Conservation (phyloP, 53 echinoderm and acorn worm species). For the Antedon mediterranea region DNA sequence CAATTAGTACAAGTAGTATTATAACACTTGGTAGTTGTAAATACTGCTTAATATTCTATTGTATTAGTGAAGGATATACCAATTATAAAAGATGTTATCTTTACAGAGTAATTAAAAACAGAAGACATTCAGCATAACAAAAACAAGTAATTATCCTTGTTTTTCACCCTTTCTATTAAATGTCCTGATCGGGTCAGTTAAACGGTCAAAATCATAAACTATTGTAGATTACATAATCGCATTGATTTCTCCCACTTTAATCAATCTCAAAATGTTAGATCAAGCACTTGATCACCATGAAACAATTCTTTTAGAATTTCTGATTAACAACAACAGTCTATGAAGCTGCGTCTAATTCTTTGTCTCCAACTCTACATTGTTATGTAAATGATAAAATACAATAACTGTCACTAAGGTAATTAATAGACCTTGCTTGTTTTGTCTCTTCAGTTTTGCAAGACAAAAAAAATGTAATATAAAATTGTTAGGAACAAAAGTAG, state of each 20-base stretch:
- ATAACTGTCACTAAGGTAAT: not conserved
- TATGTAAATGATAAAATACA: not conserved
- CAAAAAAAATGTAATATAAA: not conserved
- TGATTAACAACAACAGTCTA: not conserved
- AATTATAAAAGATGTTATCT: too few species aligned
- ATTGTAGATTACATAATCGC: not conserved
- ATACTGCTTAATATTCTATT: too few species aligned
- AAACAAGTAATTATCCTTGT: not conserved
- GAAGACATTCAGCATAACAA: not conserved
- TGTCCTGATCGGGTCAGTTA: not conserved
- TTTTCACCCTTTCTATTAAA: not conserved
- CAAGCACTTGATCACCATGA: not conserved
- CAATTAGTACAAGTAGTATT: too few species aligned
- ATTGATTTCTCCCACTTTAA: not conserved
- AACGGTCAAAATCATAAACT: not conserved
- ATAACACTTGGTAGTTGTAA: too few species aligned
- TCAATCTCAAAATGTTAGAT: not conserved
- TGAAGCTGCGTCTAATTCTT: not conserved
- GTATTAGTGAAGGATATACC: too few species aligned
- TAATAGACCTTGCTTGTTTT: not conserved
- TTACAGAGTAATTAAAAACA: too few species aligned
- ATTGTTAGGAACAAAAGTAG: not conserved
- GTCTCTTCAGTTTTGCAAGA: not conserved
- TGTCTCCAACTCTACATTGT: not conserved
- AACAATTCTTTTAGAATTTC: not conserved